A percentile compares a stretch with the other conserved stretches of the same genome.
Conservation (phyloP, 2,113 vertebrate genomes). For the Pteronura brasiliensis region DNA sequence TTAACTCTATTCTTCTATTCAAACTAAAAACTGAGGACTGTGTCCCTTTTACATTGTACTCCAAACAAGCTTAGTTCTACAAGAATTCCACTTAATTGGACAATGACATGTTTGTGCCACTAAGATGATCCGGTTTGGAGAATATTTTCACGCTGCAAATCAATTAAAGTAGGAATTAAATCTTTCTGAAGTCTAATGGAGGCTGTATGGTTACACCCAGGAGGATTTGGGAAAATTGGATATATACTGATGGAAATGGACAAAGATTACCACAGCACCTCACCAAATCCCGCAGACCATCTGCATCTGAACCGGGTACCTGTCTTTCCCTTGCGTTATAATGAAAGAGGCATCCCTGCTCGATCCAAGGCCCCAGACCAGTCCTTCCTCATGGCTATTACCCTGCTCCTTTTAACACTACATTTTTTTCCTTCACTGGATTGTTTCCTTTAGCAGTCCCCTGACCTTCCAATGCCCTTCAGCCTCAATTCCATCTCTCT, state of each 20-base stretch:
- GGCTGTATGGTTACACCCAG: not conserved
- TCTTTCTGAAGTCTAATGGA: not conserved
- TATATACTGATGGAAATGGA: not conserved
- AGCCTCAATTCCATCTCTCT: not conserved
- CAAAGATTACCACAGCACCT: not conserved
- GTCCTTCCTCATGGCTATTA: not conserved
- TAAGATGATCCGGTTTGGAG: not conserved
- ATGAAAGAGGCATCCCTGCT: not conserved
- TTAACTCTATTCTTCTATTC: slow-evolving; percentile 4
- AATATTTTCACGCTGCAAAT: not conserved
- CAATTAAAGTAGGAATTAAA: not conserved
- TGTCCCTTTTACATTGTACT: not conserved
- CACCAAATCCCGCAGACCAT: not conserved
- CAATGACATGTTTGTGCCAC: not conserved
- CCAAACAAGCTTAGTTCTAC: not conserved
- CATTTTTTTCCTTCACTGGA: not conserved
- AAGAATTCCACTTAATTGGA: not conserved
- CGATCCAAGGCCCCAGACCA: not conserved
- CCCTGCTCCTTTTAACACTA: too few species aligned
- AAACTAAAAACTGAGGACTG: not conserved
- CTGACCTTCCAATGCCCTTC: not conserved
- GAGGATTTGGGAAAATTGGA: not conserved
- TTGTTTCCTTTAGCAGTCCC: not conserved
- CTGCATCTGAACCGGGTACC: not conserved
- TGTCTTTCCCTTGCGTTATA: not conserved